Base-by-base conservation (phyloP, 2,797 vertebrate species). In the Falco peregrinus region DNA sequence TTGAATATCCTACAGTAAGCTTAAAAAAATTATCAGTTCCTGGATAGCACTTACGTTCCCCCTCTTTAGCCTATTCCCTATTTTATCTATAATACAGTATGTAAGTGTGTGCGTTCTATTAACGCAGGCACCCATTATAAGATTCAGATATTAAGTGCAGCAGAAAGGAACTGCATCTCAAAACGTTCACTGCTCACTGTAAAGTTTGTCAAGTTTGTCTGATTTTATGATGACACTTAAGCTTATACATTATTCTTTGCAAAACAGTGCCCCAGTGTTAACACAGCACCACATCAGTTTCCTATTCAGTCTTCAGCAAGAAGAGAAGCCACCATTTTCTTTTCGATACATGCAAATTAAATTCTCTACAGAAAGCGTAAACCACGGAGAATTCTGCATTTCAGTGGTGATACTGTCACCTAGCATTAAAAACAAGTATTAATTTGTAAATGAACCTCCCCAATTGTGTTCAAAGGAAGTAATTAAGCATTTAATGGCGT, bases 271-370 rank as follows among this genome's bases (percentile, higher is more conserved):
- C 84, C 60, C 33, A 31, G 82, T n/a, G 37, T 89, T 86, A 78
- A 85, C 87, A 56, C 69, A 74, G 19, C 65, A 61, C 24, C 53
- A 21, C 84, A 69, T 48, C 73, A 76, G 81, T 73, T 69, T 86
- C 65, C 78, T 89, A 64, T 63, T 93, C 87, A 70, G 89, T 61
- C 90, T 92, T 92, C 48, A 37, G 51, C 0, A 11, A 87, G 68
- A 85, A 48, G 64, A 93, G 79, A 88, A 89, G 89, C 90, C 89
- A 97, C 93, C 95, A 95, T 96, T 96, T 96, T 95, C 82, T 95
- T 93, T 86, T 63, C 16, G 19, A 95, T 94, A 88, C 79, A 95
- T 87, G 80, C 91, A 96, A 95, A 96, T 96, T 90, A 94, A 96
- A 89, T 91, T 91, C 93, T 92, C 79, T 51, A 75, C 82, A 64